Conservation (phyloP, 2,797 vertebrate genomes). For the Myotis myotis region DNA sequence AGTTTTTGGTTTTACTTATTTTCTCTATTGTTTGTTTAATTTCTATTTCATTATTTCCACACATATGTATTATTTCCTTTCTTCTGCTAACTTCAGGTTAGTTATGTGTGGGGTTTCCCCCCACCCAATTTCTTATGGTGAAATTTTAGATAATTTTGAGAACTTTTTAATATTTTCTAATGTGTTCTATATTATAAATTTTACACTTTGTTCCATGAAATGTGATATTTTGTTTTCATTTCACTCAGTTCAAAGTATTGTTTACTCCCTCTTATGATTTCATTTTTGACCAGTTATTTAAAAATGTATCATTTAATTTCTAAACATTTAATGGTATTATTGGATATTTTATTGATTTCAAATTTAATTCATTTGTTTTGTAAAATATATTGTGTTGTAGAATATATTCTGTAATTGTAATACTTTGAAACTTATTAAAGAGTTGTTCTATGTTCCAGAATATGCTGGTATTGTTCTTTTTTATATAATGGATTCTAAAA, state of each 20-base stretch:
- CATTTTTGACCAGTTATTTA: neutral
- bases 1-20: neutral
- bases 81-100: neutral
- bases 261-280: neutral
- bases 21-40: conserved; percentile 19
- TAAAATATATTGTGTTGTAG: neutral
- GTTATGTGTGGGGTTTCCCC: neutral
- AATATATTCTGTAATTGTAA: neutral
- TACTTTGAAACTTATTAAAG: neutral
- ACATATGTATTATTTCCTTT: neutral
- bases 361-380: conserved; percentile 20
- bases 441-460: neutral
- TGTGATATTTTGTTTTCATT: neutral
- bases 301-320: neutral
- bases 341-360: neutral
- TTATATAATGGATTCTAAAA: neutral
- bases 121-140: neutral
- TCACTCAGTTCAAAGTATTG: neutral
- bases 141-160: neutral
- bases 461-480: neutral
- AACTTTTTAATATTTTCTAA: neutral
- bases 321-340: neutral
- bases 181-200: neutral
- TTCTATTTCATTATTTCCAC: neutral
- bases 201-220: neutral